Evolutionary conservation across 1,140 invertebrate species (phyloP).

Genomic region (Zeugodacus cucurbitae): DNA sequence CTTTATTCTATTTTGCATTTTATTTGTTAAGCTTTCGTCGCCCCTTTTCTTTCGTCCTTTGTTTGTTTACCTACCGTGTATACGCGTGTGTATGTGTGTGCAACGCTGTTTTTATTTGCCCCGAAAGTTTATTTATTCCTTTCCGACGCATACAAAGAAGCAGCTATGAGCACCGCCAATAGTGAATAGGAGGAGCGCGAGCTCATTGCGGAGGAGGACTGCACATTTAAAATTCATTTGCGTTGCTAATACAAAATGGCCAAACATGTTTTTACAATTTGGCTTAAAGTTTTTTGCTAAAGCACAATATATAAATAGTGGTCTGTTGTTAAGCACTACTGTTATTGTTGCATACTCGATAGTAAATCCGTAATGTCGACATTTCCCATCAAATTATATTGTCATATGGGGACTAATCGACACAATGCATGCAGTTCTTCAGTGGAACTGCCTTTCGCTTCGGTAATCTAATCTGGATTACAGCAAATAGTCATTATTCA

Average conservation of each 20-base stretch:
- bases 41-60: neutral
- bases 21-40: neutral
- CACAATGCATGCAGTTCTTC: neutral
- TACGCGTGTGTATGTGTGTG: neutral
- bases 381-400: neutral
- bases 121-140: conserved; percentile 16
- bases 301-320: neutral
- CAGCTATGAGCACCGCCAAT: neutral
- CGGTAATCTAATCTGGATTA: neutral
- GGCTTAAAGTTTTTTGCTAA: neutral
- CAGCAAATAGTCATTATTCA: neutral
- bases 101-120: neutral
- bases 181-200: neutral
- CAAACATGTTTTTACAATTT: conserved; percentile 27
- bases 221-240: conserved; percentile 26
- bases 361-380: neutral
- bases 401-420: neutral
- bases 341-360: neutral
- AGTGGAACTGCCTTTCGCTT: too few species aligned
- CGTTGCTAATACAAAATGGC: neutral
- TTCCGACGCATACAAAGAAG: neutral
- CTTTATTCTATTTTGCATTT: conserved; percentile 34
- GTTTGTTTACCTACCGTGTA: neutral
- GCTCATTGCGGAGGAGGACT: neutral
- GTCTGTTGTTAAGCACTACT: neutral